Conservation (phyloP, 2,113 vertebrate species). For the Muntiacus muntjak region DNA sequence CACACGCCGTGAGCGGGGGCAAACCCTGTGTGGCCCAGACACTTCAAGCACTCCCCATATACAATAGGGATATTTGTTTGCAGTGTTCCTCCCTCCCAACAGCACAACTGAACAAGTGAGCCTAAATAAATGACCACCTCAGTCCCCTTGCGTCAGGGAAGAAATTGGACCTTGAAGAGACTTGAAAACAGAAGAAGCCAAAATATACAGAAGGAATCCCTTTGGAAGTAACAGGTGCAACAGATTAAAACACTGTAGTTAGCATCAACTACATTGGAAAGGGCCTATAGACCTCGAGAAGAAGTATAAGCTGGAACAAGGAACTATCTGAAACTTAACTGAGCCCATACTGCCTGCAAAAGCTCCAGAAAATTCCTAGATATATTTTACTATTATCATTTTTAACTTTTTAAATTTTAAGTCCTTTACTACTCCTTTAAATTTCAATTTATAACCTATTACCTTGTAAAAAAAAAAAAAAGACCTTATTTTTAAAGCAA, state of each 20-base stretch:
- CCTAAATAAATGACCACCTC: not conserved
- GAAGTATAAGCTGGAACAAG: too few species aligned
- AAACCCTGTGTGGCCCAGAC: not conserved
- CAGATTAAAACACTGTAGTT: not conserved
- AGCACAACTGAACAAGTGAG: not conserved
- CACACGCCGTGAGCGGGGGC: fast-evolving
- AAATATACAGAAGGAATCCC: not conserved
- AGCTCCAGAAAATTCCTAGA: too few species aligned
- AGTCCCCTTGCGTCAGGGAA: not conserved
- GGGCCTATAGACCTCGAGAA: too few species aligned
- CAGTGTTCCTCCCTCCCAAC: not conserved
- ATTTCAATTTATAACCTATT: too few species aligned
- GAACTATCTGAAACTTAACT: too few species aligned
- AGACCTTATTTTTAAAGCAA: too few species aligned
- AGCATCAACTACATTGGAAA: too few species aligned
- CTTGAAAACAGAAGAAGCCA: not conserved
- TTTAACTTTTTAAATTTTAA: too few species aligned
- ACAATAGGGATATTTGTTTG: not conserved
- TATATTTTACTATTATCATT: too few species aligned
- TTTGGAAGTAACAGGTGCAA: not conserved
- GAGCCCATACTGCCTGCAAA: too few species aligned
- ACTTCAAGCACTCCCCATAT: not conserved
- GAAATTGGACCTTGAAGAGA: not conserved
- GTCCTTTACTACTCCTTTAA: too few species aligned
- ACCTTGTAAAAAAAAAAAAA: too few species aligned